Percentiles rank a stretch among this genome's conserved stretches.
These are phyloP conservation scores for Urocyon cinereoargenteus DNA, from an alignment of 2,797 vertebrate species.

Conservation along the genomic window DNA sequence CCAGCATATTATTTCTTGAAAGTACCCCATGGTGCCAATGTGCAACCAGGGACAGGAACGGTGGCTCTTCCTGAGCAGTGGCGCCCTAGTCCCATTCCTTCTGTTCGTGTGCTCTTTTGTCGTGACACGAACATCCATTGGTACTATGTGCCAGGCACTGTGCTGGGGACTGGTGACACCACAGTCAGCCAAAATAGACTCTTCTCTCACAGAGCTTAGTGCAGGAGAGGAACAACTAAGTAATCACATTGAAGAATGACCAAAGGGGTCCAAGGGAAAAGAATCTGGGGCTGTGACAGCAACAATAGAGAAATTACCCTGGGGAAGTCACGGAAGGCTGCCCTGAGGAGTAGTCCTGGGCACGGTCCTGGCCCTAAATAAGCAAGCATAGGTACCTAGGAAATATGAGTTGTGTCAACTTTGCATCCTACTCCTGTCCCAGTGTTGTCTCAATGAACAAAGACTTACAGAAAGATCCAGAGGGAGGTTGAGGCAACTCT, in stretches of 20 bases:
- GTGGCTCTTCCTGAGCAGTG: too few species aligned
- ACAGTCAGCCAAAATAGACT: background rate
- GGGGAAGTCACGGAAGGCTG: background rate
- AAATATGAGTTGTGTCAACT: background rate
- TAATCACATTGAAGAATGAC: background rate
- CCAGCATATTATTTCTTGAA: background rate
- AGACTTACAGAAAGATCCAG: background rate
- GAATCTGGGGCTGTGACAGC: background rate
- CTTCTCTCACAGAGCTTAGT: background rate
- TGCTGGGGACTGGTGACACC: background rate
- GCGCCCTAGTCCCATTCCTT: background rate
- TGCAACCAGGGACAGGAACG: background rate
- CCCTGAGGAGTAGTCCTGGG: background rate
- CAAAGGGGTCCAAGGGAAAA: background rate
- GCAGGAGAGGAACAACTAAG: background rate
- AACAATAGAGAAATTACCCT: background rate
- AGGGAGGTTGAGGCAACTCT: background rate
- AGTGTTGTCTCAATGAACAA: background rate
- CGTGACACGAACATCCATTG: background rate
- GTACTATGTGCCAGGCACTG: background rate
- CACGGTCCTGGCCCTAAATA: background rate
- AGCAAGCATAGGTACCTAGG: background rate
- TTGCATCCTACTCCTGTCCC: background rate
- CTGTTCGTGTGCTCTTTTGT: background rate
- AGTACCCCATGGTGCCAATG: background rate